Base-by-base conservation (phyloP, 2,888 invertebrate genomes). In the Tenthredo scrophulariae region DNA sequence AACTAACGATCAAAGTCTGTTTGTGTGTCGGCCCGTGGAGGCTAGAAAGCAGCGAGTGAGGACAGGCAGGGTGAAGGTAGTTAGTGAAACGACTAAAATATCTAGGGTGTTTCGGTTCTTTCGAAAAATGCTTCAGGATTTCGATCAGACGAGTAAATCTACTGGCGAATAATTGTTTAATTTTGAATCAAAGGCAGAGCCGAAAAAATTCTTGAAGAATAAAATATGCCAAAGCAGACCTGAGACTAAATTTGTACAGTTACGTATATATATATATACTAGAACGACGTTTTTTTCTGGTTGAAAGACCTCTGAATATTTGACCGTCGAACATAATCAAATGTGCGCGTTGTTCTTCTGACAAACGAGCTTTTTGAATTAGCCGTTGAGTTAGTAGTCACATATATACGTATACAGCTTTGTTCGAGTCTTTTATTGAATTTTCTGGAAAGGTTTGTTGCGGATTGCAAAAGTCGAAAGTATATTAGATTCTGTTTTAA, bases 1-100 rank as follows among this genome's bases (percentile, higher is more conserved):
- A 90, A 90, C 90, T 88, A 89, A 91, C 91, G 91, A 92, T 92
- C 92, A 92, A 92, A 92, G 86, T 86, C 77, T 54, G 84, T 65
- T 84, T 84, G 84, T 84, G 79, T 54, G 79, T 85, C 79, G 82
- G 46, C 46, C 77, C 26, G 77, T 65, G 58, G 77, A 82, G 18
- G 70, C 80, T 54, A 43, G 40, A 79, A 50, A 80, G 43, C 65
- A 43, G 50, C 9, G 62, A 58, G 29, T 43, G 83, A 83, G 67
- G 26, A 46, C 22, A n/a, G 84, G 43, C 13, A 84, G 77, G 58
- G 37, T 18, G n/a, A 84, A 58, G 43, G 22, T 58, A 58, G 80
- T 80, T 80, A 62, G 80, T 40, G 62, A 40, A 62, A 80, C 58
- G 22, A 33, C 18, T 50, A 80, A 80, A 80, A 80, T 80, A 80